phyloP scores from a whole-genome alignment of 2,888 invertebrate species.

The Cyrtodaria siliqua region DNA sequence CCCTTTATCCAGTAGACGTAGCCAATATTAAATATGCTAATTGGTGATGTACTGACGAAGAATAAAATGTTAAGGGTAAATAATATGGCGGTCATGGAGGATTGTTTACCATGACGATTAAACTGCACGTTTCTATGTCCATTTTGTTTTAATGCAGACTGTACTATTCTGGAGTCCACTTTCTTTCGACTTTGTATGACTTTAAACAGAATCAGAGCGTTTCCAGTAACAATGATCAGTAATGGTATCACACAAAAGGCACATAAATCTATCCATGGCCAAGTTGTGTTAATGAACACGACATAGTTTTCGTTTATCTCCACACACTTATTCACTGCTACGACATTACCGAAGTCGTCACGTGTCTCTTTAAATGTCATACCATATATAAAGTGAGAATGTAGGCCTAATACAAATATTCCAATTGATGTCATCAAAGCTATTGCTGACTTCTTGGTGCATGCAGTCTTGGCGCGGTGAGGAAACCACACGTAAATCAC shows the following conservation, averaged over 20 bases:
- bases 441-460: slow-evolving; percentile 61
- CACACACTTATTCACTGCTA: slow-evolving; percentile 39
- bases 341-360: neutral
- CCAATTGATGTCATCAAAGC: slow-evolving; percentile 51
- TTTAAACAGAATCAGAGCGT: slow-evolving; percentile 72
- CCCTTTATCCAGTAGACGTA: slow-evolving; percentile 55
- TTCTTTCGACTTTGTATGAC: slow-evolving; percentile 63
- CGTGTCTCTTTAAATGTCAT: slow-evolving; percentile 33
- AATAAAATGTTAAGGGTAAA: slow-evolving; percentile 73
- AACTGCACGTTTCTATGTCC: too few relatives aligned
- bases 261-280: slow-evolving; percentile 81
- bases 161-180: slow-evolving; percentile 5
- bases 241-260: slow-evolving; percentile 76
- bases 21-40: slow-evolving; percentile 70
- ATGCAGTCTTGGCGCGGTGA: slow-evolving; percentile 66
- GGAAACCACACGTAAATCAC: slow-evolving; percentile 76
- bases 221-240: slow-evolving; percentile 72
- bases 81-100: slow-evolving; percentile 75
- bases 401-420: slow-evolving; percentile 60
- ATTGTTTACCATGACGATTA: slow-evolving; percentile 34
- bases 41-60: slow-evolving; percentile 72
- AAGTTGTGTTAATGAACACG: slow-evolving; percentile 58
- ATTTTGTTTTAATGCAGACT: too few relatives aligned
- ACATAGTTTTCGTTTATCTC: slow-evolving; percentile 49
- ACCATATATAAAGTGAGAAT: slow-evolving; percentile 73